Evolutionary conservation across 2,113 vertebrate species (phyloP).

Genomic region (Bagarius yarrelli): DNA sequence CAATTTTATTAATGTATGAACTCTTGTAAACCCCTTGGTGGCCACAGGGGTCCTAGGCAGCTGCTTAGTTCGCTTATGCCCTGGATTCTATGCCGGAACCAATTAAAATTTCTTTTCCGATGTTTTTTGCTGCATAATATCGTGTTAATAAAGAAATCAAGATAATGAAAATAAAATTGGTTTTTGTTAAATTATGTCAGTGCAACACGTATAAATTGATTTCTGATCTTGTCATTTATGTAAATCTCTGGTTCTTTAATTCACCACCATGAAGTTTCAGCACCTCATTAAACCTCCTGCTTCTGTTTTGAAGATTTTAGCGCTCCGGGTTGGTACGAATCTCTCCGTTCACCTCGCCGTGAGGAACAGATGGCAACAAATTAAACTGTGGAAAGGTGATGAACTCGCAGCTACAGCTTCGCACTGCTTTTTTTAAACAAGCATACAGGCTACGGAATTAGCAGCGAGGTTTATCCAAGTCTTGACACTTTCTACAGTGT

Average conservation of each 20-base stretch:
- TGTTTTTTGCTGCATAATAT: too few relatives aligned
- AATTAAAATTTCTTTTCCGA: too few relatives aligned
- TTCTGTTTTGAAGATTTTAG: background rate
- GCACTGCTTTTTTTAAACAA: background rate
- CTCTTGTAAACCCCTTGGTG: too few relatives aligned
- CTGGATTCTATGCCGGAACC: too few relatives aligned
- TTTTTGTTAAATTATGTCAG: too few relatives aligned
- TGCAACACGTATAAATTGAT: background rate
- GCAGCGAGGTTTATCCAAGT: background rate
- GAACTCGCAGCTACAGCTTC: background rate
- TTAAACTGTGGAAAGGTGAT: background rate
- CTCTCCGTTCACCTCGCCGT: background rate
- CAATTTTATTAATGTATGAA: too few relatives aligned
- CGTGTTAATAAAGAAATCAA: too few relatives aligned
- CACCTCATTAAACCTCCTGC: background rate
- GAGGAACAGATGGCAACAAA: conserved; percentile 18
- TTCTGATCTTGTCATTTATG: background rate
- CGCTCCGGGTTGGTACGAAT: background rate
- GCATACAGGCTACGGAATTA: background rate
- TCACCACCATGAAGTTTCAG: background rate
- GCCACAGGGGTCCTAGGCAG: too few relatives aligned
- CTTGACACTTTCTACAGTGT: background rate
- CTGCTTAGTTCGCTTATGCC: too few relatives aligned
- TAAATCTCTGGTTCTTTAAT: background rate
- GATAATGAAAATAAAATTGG: too few relatives aligned